A percentile compares a stretch with the other conserved stretches of the same genome.
phyloP scores from a whole-genome alignment of 2,888 invertebrate species.

The Salticus scenicus region DNA sequence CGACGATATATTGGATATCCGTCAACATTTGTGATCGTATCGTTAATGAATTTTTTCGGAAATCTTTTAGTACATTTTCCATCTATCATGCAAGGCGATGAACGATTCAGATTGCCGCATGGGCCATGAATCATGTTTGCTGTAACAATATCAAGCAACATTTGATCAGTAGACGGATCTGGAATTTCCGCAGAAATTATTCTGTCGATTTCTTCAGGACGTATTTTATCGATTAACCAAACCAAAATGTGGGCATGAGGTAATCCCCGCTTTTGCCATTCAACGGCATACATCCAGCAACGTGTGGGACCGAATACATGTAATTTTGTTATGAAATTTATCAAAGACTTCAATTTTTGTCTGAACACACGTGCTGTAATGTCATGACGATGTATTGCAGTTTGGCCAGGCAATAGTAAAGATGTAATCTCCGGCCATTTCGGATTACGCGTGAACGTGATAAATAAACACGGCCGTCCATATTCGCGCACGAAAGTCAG shows the following conservation, averaged over 20 bases:
- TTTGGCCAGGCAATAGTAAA: conserved; percentile 69
- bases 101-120: conserved; percentile 62
- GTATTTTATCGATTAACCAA: conserved; percentile 61
- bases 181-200: conserved; percentile 75
- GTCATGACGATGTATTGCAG: conserved; percentile 70
- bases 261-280: conserved; percentile 74
- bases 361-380: conserved; percentile 72
- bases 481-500: conserved; percentile 76
- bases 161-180: conserved; percentile 72
- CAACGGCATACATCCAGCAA: conserved; percentile 72
- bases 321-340: conserved; percentile 68
- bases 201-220: conserved; percentile 73
- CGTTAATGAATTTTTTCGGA: conserved; percentile 72
- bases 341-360: conserved; percentile 72
- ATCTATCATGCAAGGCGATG: conserved; percentile 59
- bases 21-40: conserved; percentile 73
- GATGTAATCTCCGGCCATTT: conserved; percentile 74
- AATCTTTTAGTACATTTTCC: conserved; percentile 71
- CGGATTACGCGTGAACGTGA: conserved; percentile 77
- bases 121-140: conserved; percentile 74
- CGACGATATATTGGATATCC: conserved; percentile 74
- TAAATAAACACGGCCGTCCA: conserved; percentile 77
- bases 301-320: conserved; percentile 71
- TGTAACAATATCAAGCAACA: conserved; percentile 74
- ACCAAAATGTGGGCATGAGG: conserved; percentile 71